Evolutionary conservation across 1,140 invertebrate species (phyloP).

Genomic region (Leptinotarsa texana): DNA sequence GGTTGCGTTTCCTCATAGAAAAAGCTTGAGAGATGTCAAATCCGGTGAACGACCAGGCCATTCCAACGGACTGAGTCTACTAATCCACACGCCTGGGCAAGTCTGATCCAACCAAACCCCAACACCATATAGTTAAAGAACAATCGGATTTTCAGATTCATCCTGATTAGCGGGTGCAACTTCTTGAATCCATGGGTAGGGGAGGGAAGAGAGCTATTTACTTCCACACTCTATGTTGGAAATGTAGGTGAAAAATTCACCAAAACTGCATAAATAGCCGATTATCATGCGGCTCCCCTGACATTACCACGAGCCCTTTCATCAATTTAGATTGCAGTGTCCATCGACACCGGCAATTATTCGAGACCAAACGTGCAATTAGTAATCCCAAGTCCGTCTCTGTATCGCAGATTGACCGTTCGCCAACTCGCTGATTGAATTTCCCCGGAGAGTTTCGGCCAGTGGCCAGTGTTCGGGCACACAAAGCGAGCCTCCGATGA

Average conservation of each 20-base stretch:
- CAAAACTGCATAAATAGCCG: too few relatives aligned
- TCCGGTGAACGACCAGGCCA: neutral
- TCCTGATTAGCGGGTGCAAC: too few relatives aligned
- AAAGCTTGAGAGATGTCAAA: neutral
- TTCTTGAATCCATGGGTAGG: too few relatives aligned
- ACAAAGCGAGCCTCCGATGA: slow-evolving; percentile 44
- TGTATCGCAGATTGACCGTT: slow-evolving; percentile 39
- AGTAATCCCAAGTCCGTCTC: slow-evolving; percentile 10
- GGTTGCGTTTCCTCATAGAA: neutral
- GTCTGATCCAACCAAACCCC: too few relatives aligned
- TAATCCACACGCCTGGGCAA: too few relatives aligned
- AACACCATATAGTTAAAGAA: too few relatives aligned
- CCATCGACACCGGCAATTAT: neutral
- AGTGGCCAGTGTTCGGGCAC: slow-evolving; percentile 37
- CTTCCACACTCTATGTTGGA: neutral
- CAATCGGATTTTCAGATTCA: too few relatives aligned
- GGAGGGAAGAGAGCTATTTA: too few relatives aligned
- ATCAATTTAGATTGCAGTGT: neutral
- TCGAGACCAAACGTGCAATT: slow-evolving; percentile 3
- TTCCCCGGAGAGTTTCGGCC: slow-evolving; percentile 40
- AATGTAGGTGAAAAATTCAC: neutral
- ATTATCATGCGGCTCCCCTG: neutral
- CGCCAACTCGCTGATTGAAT: slow-evolving; percentile 44
- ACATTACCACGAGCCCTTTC: neutral
- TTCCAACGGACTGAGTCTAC: too few relatives aligned